Conservation (phyloP, 2,113 vertebrate species). For the Pelusios castaneus region DNA sequence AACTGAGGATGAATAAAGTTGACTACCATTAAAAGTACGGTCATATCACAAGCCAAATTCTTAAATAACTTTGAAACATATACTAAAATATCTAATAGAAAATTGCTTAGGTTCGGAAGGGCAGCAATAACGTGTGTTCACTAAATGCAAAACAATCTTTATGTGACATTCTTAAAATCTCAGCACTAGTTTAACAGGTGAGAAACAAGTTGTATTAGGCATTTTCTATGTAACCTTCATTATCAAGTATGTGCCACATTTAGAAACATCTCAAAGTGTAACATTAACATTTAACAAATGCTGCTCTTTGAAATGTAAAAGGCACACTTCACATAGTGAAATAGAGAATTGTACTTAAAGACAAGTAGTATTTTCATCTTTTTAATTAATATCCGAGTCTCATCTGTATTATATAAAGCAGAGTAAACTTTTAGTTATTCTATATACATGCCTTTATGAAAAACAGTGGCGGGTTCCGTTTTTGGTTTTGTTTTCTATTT, state of each 20-base stretch:
- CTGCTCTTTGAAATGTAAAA: neutral
- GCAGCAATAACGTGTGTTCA: neutral
- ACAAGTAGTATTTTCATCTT: too few species aligned
- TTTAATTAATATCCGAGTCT: neutral
- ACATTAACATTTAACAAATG: neutral
- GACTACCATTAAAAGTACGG: neutral
- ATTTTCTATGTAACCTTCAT: neutral
- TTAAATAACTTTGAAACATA: neutral
- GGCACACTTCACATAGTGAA: neutral
- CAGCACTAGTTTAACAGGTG: neutral
- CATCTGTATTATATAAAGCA: neutral
- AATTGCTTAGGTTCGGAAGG: neutral
- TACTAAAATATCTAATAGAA: constrained; percentile 7
- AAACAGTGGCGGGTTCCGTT: neutral
- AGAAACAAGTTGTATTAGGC: neutral
- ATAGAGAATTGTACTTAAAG: neutral
- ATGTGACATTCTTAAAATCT: neutral
- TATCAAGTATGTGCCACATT: neutral
- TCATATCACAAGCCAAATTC: neutral
- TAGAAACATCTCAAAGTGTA: neutral
- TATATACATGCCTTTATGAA: rapidly evolving
- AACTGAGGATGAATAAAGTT: neutral
- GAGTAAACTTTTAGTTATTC: neutral
- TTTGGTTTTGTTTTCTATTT: neutral
- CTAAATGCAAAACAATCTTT: neutral